Conservation (phyloP, 1,140 invertebrate species). For the Drosophila athabasca region DNA sequence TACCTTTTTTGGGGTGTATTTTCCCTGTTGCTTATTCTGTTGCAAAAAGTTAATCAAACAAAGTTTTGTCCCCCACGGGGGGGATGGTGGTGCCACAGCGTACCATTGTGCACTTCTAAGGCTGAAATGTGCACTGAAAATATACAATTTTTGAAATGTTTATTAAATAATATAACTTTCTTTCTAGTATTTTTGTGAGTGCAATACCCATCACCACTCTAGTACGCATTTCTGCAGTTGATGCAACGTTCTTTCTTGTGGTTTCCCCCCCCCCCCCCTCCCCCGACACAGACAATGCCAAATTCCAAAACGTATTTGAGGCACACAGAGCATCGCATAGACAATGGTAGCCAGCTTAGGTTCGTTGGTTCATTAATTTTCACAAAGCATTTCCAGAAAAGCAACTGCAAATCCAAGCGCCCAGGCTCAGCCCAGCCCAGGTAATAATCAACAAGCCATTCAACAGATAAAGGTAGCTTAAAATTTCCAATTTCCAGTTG, state of each 20-base stretch:
- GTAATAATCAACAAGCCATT: slow-evolving; percentile 68
- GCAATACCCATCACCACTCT: too few relatives aligned
- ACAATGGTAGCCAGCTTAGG: slow-evolving; percentile 4
- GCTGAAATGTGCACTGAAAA: too few relatives aligned
- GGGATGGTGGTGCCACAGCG: too few relatives aligned
- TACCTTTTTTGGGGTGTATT: slow-evolving; percentile 4
- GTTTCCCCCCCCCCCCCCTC: too few relatives aligned
- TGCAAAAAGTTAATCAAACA: slow-evolving; percentile 21
- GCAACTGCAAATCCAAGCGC: slow-evolving; percentile 32
- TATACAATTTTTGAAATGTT: too few relatives aligned
- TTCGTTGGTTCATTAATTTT: slow-evolving; percentile 40
- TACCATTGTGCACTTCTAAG: too few relatives aligned
- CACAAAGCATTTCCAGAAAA: slow-evolving; percentile 9
- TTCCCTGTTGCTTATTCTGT: background rate
- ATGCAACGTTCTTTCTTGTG: too few relatives aligned
- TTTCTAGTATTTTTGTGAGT: too few relatives aligned
- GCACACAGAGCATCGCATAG: background rate
- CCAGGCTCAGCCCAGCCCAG: slow-evolving; percentile 7
- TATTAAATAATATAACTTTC: too few relatives aligned
- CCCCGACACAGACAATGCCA: background rate
- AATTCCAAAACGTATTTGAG: slow-evolving; percentile 14
- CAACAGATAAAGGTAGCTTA: slow-evolving; percentile 52
- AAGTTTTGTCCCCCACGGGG: background rate
- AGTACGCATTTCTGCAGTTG: too few relatives aligned
- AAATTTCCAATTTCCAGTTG: slow-evolving; percentile 60